These are phyloP conservation scores for Drosophila seguyi DNA, from an alignment of 1,140 invertebrate genomes.

Conservation along the genomic window DNA sequence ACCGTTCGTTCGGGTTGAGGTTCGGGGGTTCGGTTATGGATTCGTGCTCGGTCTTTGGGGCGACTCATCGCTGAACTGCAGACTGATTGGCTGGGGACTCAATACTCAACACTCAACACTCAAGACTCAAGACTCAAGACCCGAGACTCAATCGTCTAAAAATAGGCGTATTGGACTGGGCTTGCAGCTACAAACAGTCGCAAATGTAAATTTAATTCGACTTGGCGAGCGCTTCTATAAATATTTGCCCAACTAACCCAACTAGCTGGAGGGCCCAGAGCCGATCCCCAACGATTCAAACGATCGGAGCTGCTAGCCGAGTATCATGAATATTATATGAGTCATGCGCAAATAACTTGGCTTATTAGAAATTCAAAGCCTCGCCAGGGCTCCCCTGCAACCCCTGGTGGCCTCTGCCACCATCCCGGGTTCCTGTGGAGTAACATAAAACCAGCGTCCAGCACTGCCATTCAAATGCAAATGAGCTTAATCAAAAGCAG, in stretches of 20 bases:
- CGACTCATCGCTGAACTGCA: conserved; percentile 27
- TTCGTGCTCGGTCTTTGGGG: conserved; percentile 12
- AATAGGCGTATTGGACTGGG: conserved; percentile 46
- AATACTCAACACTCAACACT: conserved; percentile 2
- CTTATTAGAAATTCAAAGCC: conserved; percentile 81
- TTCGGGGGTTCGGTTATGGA: conserved; percentile 7
- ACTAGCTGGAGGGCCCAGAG: conserved; percentile 11
- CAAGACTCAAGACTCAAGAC: conserved; percentile 2
- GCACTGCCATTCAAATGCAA: conserved; percentile 72
- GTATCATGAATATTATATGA: conserved; percentile 78
- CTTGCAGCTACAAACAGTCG: conserved; percentile 10
- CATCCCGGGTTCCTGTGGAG: conserved; percentile 30
- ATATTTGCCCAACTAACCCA: conserved; percentile 80
- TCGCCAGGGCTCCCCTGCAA: neutral
- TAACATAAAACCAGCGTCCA: conserved; percentile 69
- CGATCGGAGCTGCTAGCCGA: conserved; percentile 16
- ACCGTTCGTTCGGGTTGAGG: conserved; percentile 19
- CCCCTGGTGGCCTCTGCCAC: neutral
- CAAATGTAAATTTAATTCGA: conserved; percentile 46
- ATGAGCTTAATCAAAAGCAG: conserved; percentile 82
- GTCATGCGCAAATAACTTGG: conserved; percentile 81
- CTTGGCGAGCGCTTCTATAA: conserved; percentile 60
- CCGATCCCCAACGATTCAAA: neutral
- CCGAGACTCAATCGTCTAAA: conserved; percentile 56
- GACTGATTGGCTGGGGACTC: conserved; percentile 67